Evolutionary conservation across 2,888 invertebrate genomes (phyloP).

Genomic region (Hirtodrosophila duncani): DNA sequence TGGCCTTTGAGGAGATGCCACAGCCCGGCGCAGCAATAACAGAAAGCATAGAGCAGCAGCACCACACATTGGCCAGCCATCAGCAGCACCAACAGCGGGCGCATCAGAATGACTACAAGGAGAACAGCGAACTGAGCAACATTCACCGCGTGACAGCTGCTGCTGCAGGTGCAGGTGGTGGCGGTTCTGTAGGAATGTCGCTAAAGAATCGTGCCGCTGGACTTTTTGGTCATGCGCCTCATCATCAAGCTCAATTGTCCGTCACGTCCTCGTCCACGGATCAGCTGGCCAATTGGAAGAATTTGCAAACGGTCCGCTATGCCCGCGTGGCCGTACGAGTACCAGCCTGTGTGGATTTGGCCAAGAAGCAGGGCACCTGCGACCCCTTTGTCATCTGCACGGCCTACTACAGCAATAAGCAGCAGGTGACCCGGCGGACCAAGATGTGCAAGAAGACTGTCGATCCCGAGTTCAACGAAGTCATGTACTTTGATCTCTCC

Average conservation of each 20-base stretch:
- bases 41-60: slow-evolving; percentile 52
- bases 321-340: slow-evolving; percentile 82
- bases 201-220: slow-evolving; percentile 58
- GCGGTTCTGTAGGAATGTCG: slow-evolving; percentile 40
- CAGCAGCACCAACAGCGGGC: slow-evolving; percentile 59
- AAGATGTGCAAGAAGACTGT: slow-evolving; percentile 94
- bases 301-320: slow-evolving; percentile 50
- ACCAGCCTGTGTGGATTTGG: slow-evolving; percentile 91
- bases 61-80: slow-evolving; percentile 39
- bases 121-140: slow-evolving; percentile 76
- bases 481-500: slow-evolving; percentile 86
- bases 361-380: slow-evolving; percentile 93
- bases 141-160: slow-evolving; percentile 58
- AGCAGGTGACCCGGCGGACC: slow-evolving; percentile 88
- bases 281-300: slow-evolving; percentile 62
- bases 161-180: slow-evolving; percentile 15
- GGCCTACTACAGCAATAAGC: slow-evolving; percentile 88
- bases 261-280: slow-evolving; percentile 42
- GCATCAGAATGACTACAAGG: slow-evolving; percentile 76
- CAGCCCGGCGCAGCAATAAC: slow-evolving; percentile 28
- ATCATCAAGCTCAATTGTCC: slow-evolving; percentile 27
- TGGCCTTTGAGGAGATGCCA: slow-evolving; percentile 78
- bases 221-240: slow-evolving; percentile 58
- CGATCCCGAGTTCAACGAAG: slow-evolving; percentile 92
- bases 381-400: slow-evolving; percentile 93